These are phyloP conservation scores for Saimiri boliviensis DNA, from an alignment of 2,113 vertebrate genomes.

Conservation along the genomic window DNA sequence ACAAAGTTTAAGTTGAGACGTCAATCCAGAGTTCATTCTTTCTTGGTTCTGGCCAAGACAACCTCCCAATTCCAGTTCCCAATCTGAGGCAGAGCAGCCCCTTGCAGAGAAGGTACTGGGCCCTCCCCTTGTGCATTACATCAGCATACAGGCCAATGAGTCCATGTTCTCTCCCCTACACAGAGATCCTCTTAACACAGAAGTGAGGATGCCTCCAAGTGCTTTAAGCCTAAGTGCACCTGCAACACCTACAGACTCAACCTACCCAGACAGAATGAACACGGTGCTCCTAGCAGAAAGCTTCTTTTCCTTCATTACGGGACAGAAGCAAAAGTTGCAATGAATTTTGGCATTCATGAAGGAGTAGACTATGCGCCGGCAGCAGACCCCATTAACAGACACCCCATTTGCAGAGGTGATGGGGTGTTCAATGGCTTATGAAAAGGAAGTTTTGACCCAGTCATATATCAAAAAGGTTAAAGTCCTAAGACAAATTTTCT, in stretches of 20 bases:
- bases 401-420: background rate
- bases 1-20: background rate
- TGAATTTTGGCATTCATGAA: background rate
- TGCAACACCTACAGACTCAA: background rate
- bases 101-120: background rate
- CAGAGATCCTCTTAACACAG: background rate
- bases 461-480: background rate
- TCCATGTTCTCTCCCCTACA: background rate
- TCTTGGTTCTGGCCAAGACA: background rate
- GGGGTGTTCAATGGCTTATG: background rate
- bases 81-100: background rate
- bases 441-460: background rate
- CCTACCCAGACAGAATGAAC: background rate
- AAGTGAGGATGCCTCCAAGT: no score
- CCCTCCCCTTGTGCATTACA: no score
- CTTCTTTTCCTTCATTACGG: background rate
- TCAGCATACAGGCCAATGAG: background rate
- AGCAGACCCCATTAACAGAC: background rate
- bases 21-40: background rate
- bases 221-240: background rate
- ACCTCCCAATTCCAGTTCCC: background rate
- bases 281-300: no score
- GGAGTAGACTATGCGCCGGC: accelerated
- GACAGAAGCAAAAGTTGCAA: background rate
- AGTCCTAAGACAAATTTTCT: background rate